Conservation (phyloP, 2,888 invertebrate species). For the Punctoribates punctum region DNA sequence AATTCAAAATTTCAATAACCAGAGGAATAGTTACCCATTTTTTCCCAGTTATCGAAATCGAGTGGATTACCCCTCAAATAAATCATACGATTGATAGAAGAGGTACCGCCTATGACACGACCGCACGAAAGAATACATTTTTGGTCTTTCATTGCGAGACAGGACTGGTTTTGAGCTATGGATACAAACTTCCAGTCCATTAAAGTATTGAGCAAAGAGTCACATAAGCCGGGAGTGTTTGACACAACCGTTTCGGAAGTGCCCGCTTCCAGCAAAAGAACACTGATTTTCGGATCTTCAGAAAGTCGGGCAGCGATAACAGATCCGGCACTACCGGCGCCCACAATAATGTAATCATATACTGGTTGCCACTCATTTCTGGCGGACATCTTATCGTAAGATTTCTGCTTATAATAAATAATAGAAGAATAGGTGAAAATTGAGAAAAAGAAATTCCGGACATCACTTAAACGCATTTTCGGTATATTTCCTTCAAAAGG, state of each 20-base stretch:
- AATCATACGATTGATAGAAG: conserved; percentile 42
- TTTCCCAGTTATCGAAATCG: conserved; percentile 38
- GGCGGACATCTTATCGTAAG: conserved; percentile 25
- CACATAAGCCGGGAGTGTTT: conserved; percentile 34
- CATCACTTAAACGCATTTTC: background rate
- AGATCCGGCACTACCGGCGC: conserved; percentile 38
- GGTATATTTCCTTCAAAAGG: background rate
- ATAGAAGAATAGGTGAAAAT: conserved; percentile 36
- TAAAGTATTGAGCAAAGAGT: conserved; percentile 12
- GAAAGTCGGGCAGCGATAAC: conserved; percentile 35
- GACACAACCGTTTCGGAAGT: conserved; percentile 40
- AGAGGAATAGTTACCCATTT: conserved; percentile 11
- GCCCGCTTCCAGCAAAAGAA: conserved; percentile 38
- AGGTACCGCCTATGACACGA: conserved; percentile 40
- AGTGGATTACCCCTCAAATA: conserved; percentile 36
- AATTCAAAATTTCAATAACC: background rate
- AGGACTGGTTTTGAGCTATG: conserved; percentile 27
- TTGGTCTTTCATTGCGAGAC: conserved; percentile 32
- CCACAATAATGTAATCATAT: conserved; percentile 39
- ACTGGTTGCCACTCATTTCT: conserved; percentile 32
- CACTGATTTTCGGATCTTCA: conserved; percentile 30
- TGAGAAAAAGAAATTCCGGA: background rate
- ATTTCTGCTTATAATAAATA: conserved; percentile 35
- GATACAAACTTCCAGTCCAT: conserved; percentile 40
- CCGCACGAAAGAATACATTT: conserved; percentile 13